A percentile compares a stretch with the other conserved stretches of the same genome.
These are phyloP conservation scores for Tachystola acroxantha DNA, from an alignment of 2,888 invertebrate species.

Conservation along the genomic window DNA sequence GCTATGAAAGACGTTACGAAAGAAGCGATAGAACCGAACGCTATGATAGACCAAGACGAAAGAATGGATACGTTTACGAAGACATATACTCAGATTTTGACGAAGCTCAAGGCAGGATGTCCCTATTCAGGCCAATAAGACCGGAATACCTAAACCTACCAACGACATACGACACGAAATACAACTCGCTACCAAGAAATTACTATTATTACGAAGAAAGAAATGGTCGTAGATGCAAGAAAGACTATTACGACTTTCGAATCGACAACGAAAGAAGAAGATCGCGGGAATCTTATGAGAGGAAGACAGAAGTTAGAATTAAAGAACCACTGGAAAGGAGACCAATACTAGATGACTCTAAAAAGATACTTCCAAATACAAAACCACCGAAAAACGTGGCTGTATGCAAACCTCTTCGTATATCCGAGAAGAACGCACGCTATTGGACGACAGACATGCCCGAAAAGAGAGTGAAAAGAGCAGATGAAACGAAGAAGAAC, in stretches of 20 bases:
- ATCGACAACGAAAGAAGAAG: slow-evolving; percentile 48
- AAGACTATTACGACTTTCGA: slow-evolving; percentile 68
- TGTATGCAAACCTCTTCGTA: slow-evolving; percentile 61
- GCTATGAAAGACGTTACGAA: slow-evolving; percentile 20
- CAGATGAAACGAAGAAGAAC: slow-evolving; percentile 65
- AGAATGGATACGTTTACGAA: slow-evolving; percentile 70
- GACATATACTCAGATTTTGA: slow-evolving; percentile 73
- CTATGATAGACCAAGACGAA: slow-evolving; percentile 52
- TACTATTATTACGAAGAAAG: slow-evolving; percentile 57
- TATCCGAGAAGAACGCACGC: slow-evolving; percentile 55
- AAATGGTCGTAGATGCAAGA: slow-evolving; percentile 46
- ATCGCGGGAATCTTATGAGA: slow-evolving; percentile 44
- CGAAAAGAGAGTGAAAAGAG: slow-evolving; percentile 42
- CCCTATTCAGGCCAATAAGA: slow-evolving; percentile 68
- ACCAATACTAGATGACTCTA: slow-evolving; percentile 2
- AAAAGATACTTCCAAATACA: slow-evolving; percentile 12
- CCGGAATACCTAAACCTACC: slow-evolving; percentile 69
- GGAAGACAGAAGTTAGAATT: slow-evolving; percentile 5
- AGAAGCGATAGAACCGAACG: slow-evolving; percentile 21
- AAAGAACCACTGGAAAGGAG: slow-evolving; percentile 21
- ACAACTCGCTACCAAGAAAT: slow-evolving; percentile 63
- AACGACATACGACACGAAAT: slow-evolving; percentile 57
- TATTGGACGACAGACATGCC: slow-evolving; percentile 66
- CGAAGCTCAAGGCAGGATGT: slow-evolving; percentile 66
- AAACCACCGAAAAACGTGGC: slow-evolving; percentile 55